Evolutionary conservation across 2,113 vertebrate genomes (phyloP).

Genomic region (Anolis carolinensis): DNA sequence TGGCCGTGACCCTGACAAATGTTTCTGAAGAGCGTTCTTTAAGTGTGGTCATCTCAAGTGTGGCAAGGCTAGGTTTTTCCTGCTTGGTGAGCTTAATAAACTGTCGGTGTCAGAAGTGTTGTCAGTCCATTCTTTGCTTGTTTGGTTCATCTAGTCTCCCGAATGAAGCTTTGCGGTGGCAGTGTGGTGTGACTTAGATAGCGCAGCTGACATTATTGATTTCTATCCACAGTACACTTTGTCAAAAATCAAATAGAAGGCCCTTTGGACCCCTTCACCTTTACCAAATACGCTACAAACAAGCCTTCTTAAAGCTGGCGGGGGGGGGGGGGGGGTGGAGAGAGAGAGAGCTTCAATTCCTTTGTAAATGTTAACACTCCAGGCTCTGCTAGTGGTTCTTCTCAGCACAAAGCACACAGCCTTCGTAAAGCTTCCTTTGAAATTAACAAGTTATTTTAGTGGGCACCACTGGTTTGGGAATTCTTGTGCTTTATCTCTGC

Average conservation of each 20-base stretch:
- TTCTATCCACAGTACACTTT: constrained; percentile 95
- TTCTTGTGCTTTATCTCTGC: background rate
- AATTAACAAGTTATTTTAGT: constrained; percentile 45
- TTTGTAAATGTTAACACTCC: constrained; percentile 65
- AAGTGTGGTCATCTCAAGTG: constrained; percentile 84
- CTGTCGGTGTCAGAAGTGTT: constrained; percentile 90
- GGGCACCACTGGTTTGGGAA: background rate
- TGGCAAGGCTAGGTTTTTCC: constrained; percentile 72
- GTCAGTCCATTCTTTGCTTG: constrained; percentile 95
- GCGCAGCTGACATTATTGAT: constrained; percentile 93
- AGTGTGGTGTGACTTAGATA: constrained; percentile 77
- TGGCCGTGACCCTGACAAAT: constrained; percentile 94
- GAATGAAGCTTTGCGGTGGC: constrained; percentile 81
- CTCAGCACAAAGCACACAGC: constrained; percentile 63
- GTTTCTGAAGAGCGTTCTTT: constrained; percentile 76
- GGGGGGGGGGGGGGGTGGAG: constrained; percentile 36
- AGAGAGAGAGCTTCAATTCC: constrained; percentile 62
- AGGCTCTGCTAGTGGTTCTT: constrained; percentile 49
- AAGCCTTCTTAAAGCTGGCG: constrained; percentile 83
- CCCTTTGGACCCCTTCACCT: constrained; percentile 97
- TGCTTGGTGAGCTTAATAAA: constrained; percentile 89
- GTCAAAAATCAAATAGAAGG: constrained; percentile 99
- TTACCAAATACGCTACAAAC: constrained; percentile 92
- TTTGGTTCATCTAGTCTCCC: constrained; percentile 90
- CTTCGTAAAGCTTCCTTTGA: constrained; percentile 59